Evolutionary conservation across 2,797 vertebrate species (phyloP), one percentile per base, ranked within the genome.

Genomic region (Neopelma chrysocephalum): DNA sequence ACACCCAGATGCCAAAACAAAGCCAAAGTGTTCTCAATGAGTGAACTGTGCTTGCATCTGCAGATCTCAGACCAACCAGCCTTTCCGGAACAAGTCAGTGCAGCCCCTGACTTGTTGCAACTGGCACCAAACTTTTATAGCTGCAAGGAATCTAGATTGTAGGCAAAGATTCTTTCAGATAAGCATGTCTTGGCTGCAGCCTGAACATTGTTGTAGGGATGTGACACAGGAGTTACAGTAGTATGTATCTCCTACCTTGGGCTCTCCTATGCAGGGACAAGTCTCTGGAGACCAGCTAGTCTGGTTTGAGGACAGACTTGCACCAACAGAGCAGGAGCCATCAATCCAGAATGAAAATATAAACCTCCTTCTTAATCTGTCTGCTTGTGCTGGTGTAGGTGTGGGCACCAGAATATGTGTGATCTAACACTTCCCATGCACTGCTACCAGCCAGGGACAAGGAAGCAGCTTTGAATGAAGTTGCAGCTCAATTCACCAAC

Each of bases 61-160:
- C 93, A 89, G 70, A 40, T 62, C 70, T 81, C 38, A 40, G 85
- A 51, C n/a, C 73, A 91, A 23, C 9, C 84, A 90, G 47, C 47
- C 82, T 40, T 78, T 69, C 51, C 82, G 79, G 80, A 82, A 47
- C 80, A 82, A 80, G 72, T 27, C 32, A 79, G 70, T 9, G 62
- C 87, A 93, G 56, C 36, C 62, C 29, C 53, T 57, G 85, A 84
- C 93, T 82, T 90, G 93, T n/a, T 84, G 64, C 17, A 66, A 93
- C 91, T 64, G 77, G 91, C 51, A 87, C 38, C 40, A 45, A 38
- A 86, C 83, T 89, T 86, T 87, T 42, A 53, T 42, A 96, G 91
- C 92, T 93, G 77, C 66, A 70, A 95, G 87, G 87, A 70, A 78
- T 82, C 64, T 56, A 71, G 70, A 84, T 3, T n/a, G 70, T 31